These are phyloP conservation scores for Oscheius sp. DNA, from an alignment of 2,888 invertebrate species.

Conservation along the genomic window DNA sequence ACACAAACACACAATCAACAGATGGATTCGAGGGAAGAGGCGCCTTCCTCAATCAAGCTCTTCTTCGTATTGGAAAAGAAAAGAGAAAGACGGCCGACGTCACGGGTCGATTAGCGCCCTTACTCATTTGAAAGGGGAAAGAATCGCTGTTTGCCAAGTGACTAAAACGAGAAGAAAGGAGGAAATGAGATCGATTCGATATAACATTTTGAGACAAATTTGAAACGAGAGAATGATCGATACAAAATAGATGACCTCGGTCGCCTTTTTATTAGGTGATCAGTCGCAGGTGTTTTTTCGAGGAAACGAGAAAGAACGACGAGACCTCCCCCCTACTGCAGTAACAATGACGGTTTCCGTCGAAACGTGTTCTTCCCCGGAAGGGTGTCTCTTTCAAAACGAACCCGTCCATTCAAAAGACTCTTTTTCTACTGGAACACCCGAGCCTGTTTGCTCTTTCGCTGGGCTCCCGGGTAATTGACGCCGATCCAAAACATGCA, in stretches of 20 bases:
- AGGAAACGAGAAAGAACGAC: too few relatives aligned
- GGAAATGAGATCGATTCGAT: too few relatives aligned
- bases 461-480: background rate
- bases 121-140: too few relatives aligned
- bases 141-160: too few relatives aligned
- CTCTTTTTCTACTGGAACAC: background rate
- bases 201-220: too few relatives aligned
- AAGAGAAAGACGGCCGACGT: background rate
- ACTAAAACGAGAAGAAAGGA: too few relatives aligned
- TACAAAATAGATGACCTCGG: slow-evolving; percentile 8
- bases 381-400: background rate
- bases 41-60: background rate
- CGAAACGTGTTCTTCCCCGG: background rate
- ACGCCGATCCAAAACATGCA: background rate
- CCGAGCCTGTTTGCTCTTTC: slow-evolving; percentile 1
- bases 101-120: background rate
- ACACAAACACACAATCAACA: slow-evolving; percentile 18
- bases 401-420: background rate
- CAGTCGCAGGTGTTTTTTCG: background rate
- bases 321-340: too few relatives aligned
- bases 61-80: background rate
- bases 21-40: background rate
- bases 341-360: background rate
- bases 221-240: background rate
- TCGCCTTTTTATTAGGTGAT: background rate